phyloP scores from a whole-genome alignment of 1,140 invertebrate species.

The Ostrea edulis region DNA sequence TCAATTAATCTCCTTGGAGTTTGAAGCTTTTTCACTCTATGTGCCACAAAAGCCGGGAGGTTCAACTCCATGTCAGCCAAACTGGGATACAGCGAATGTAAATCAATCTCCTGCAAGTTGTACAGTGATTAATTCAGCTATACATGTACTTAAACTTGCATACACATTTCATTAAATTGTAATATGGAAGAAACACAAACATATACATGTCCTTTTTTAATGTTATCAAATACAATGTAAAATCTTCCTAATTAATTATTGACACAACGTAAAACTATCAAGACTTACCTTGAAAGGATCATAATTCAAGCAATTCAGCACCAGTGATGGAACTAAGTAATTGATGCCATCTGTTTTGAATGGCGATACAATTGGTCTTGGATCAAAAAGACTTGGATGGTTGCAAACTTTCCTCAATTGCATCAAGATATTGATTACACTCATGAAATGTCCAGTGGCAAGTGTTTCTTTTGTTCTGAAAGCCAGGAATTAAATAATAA shows the following conservation, averaged over 20 bases:
- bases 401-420: constrained; percentile 99
- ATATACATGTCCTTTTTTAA: too few species aligned
- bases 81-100: constrained; percentile 86
- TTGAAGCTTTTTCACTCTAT: constrained; percentile 87
- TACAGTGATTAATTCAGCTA: not conserved
- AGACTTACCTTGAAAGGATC: constrained; percentile 88
- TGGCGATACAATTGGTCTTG: constrained; percentile 95
- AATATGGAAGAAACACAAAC: too few species aligned
- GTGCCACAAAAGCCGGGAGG: constrained; percentile 90
- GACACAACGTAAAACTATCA: not conserved
- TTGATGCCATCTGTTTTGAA: constrained; percentile 92
- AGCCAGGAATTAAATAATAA: constrained; percentile 61
- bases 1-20: constrained; percentile 88
- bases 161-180: not conserved
- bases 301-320: constrained; percentile 87
- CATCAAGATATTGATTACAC: constrained; percentile 99
- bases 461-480: constrained; percentile 96
- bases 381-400: constrained; percentile 99
- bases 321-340: constrained; percentile 83
- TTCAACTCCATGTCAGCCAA: constrained; percentile 86
- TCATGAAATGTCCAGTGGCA: constrained; percentile 96
- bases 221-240: too few species aligned
- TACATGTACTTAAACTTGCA: not conserved
- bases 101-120: constrained; percentile 84
- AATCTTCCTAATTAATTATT: too few species aligned